Evolutionary conservation across 2,113 vertebrate species (phyloP).

Genomic region (Apteryx owenii): DNA sequence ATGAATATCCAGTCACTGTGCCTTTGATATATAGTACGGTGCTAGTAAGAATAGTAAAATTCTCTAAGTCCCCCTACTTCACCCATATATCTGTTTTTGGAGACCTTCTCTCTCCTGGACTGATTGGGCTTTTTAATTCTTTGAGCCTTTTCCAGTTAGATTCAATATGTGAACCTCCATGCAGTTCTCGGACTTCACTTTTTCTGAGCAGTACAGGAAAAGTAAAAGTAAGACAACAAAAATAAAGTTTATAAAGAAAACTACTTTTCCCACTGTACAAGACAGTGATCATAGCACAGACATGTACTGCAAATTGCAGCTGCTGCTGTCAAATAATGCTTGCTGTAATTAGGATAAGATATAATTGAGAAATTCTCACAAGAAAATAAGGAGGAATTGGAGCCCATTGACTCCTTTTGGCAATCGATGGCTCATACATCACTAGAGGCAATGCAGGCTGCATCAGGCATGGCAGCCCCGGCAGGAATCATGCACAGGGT

Average conservation of each 20-base stretch:
- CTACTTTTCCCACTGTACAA: background rate
- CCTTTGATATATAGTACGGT: background rate
- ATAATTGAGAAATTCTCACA: background rate
- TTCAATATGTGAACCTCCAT: background rate
- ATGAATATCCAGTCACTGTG: background rate
- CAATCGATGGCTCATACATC: rapidly evolving
- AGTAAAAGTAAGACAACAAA: background rate
- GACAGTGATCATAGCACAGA: background rate
- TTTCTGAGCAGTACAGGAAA: background rate
- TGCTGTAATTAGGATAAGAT: background rate
- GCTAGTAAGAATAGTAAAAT: background rate
- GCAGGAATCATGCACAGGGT: background rate
- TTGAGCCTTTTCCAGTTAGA: background rate
- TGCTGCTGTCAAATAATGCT: background rate
- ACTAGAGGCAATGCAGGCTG: background rate
- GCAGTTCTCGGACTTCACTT: background rate
- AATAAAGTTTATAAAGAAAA: background rate
- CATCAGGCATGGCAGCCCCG: background rate
- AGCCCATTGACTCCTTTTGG: background rate
- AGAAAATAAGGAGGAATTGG: background rate
- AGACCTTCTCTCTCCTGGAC: background rate
- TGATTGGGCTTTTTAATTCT: background rate
- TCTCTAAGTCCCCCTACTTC: background rate
- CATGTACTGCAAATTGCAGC: background rate
- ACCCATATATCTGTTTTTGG: background rate